Base-by-base conservation (phyloP, 2,113 vertebrate species). In the Bostrychus sinensis region DNA sequence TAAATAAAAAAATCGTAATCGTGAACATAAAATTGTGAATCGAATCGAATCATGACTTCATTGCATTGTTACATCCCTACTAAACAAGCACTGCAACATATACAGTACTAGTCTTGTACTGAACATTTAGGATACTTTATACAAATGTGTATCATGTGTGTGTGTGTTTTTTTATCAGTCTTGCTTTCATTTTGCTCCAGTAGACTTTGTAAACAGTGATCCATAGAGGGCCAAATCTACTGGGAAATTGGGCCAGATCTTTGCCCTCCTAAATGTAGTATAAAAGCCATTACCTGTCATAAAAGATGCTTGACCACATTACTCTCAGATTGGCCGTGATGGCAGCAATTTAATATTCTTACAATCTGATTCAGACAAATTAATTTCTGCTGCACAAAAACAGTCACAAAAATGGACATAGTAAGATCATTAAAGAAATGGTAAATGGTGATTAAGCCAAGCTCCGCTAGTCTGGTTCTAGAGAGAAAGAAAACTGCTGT, bases 301-400 rank as follows among this genome's bases (percentile, higher is more conserved):
- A 13, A 61, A 58, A 66, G 75, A 75, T 80, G 50, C 75, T 89
- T 65, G 70, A 63, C 71, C 36, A 61, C 90, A 88, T 90, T 85
- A 86, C 76, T 84, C 82, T 74, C 61, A 71, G 70, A 91, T 89
- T 85, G 84, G 81, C 62, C 80, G 69, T 88, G 88, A 90, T 89
- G 84, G 89, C 80, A 53, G 84, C 32, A 86, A 89, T 92, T 91
- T 87, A 75, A 78, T 83, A 74, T 82, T 66, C 69, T 54, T 79
- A 78, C 69, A 85, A 88, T 89, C 85, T 79, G 81, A 89, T 89
- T 77, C 68, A 78, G 83, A 88, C 87, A 80, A 88, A 87, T 91
- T 71, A 62, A 81, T 84, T 86, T 84, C 70, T 73, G n/a, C 41
- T 55, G 22, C 16, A 34, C 34, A 53, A 46, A 41, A 81, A 85